Evolutionary conservation across 2,888 invertebrate species (phyloP), one percentile per base, ranked within the genome.

Genomic region (Teleogryllus oceanicus): DNA sequence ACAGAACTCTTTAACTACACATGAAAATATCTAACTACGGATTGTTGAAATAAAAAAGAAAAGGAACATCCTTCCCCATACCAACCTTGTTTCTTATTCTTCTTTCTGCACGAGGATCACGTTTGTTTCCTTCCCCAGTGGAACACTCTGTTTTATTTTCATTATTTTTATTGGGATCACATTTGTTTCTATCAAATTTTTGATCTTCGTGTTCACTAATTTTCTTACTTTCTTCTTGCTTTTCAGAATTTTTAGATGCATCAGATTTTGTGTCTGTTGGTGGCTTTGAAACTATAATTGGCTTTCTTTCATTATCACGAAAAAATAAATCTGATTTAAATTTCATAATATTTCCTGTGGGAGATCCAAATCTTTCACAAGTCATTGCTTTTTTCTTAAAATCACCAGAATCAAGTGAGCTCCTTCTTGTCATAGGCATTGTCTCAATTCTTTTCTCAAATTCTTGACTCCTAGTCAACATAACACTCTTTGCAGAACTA

Each of bases 81-180:
- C 79, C 85, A 86, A 91, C 92, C 89, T 92, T 92, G 86, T 92
- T 92, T 83, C 91, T 89, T 85, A 92, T 92, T 84, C 92, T 89
- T 78, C 91, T 89, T 84, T 92, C 92, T 50, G 89, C 86, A 78
- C 91, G 89, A 20, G 90, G 89, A 82, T 92, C 92, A 81, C 87
- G 11, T 18, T 78, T 78, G 24, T 74, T 24, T 77, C 75, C 77
- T 20, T 76, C 50, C 20, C 74, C 75, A 2, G 11, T 3, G 8
- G 20, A 21, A 50, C 50, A 18, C 12, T 62, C 24, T 8, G 50
- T 78, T 74, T 49, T 78, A 20, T 37, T 74, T n/a, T 20, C 21
- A 24, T 49, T 74, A 49, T 49, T 78, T 20, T 13, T 78, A 21
- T 11, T n/a, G n/a, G 16, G 21, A n/a, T 24, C n/a, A 11, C 37